Evolutionary conservation across 1,140 invertebrate genomes (phyloP).

Genomic region (Uloborus diversus): DNA sequence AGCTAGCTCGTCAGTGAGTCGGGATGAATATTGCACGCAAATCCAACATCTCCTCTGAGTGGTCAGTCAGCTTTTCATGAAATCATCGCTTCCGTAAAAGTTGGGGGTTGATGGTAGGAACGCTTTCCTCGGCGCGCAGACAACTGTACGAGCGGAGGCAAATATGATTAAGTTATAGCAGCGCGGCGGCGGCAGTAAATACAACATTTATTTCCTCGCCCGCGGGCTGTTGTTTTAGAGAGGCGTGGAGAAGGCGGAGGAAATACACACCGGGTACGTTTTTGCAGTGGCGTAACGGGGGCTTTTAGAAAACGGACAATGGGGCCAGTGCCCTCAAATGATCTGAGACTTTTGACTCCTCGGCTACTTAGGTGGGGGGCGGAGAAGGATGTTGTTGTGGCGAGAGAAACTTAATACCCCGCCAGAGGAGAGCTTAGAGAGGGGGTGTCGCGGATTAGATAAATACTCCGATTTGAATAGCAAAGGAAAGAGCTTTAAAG

Average conservation of each 20-base stretch:
- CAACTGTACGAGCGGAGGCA: neutral
- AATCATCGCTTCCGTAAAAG: neutral
- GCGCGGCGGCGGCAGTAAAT: constrained; percentile 46
- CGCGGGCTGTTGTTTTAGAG: constrained; percentile 54
- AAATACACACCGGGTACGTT: no score
- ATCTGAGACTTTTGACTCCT: no score
- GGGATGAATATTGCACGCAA: no score
- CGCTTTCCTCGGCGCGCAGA: neutral
- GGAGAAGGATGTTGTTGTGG: constrained; percentile 2
- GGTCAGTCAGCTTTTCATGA: no score
- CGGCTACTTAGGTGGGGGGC: constrained; percentile 19
- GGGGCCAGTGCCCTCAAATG: neutral
- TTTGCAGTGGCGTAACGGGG: no score
- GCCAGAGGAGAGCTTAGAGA: neutral
- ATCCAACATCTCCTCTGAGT: no score
- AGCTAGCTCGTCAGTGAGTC: no score
- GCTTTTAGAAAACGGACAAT: constrained; percentile 25
- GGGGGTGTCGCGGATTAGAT: constrained; percentile 39
- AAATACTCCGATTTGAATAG: constrained; percentile 56
- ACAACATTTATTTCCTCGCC: constrained; percentile 54
- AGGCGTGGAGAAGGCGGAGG: constrained; percentile 9
- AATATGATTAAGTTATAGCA: constrained; percentile 55
- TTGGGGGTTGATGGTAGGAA: neutral
- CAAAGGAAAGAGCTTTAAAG: constrained; percentile 1
- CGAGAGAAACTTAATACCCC: constrained; percentile 46